Percentiles rank a stretch among this genome's conserved stretches.
These are phyloP conservation scores for Urocyon cinereoargenteus DNA, from an alignment of 2,797 vertebrate genomes.

Conservation along the genomic window DNA sequence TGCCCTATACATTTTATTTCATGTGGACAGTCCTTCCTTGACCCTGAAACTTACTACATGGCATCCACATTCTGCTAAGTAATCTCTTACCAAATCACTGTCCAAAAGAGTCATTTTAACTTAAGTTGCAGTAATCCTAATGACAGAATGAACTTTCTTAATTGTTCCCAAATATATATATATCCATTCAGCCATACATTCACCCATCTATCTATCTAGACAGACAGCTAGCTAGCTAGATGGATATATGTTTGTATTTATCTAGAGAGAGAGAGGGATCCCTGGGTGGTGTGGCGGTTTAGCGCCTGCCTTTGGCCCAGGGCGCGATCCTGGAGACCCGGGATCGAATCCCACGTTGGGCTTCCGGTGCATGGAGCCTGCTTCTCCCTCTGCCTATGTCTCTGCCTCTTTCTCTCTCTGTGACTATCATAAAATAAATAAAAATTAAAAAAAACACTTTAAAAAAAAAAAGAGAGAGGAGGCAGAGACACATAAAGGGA, in stretches of 20 bases:
- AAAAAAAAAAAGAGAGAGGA: background rate
- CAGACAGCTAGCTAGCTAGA: background rate
- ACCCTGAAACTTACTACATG: background rate
- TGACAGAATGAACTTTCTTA: background rate
- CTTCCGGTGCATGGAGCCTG: too few species aligned
- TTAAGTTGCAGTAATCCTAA: background rate
- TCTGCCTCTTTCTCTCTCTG: too few species aligned
- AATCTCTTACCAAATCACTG: background rate
- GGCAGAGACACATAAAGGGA: background rate
- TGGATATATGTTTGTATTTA: background rate
- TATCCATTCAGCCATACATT: background rate
- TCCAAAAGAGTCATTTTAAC: background rate
- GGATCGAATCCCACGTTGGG: too few species aligned
- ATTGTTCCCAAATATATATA: background rate
- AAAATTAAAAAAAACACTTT: too few species aligned
- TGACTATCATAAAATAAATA: too few species aligned
- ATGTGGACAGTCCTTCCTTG: background rate
- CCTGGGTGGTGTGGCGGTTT: too few species aligned
- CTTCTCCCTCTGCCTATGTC: too few species aligned
- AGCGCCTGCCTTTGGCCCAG: too few species aligned
- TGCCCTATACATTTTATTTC: background rate
- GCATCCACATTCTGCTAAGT: background rate
- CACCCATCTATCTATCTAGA: background rate
- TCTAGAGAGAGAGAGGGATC: too few species aligned
- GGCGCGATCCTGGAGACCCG: too few species aligned